Evolutionary conservation across 37 sponge, comb jelly and placozoan genomes (phyloP).

Genomic region (Amphimedon queenslandica): DNA sequence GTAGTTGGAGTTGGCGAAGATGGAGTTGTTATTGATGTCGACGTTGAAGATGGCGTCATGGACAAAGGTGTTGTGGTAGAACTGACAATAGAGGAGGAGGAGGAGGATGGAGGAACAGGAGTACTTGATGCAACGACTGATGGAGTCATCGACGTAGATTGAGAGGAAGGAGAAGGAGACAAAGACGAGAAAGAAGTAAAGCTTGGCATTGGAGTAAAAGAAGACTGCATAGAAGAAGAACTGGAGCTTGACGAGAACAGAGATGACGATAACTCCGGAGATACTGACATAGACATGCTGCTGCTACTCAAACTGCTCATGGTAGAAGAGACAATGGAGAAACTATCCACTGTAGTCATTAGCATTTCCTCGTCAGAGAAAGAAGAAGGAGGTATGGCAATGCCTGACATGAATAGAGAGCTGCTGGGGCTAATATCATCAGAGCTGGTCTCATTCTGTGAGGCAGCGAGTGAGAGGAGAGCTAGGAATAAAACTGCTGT

Average conservation of each 20-base stretch:
- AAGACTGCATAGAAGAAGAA: neutral
- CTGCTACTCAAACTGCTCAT: too few relatives aligned
- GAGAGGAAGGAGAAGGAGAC: neutral
- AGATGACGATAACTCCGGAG: too few relatives aligned
- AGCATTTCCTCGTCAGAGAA: too few relatives aligned
- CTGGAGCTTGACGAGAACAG: neutral
- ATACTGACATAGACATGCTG: too few relatives aligned
- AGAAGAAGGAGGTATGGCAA: neutral
- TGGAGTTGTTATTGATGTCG: neutral
- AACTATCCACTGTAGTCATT: too few relatives aligned
- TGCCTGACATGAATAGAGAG: neutral
- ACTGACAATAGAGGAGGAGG: neutral
- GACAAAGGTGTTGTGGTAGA: neutral
- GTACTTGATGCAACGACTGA: neutral
- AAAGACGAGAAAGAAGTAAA: neutral
- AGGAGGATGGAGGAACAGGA: neutral
- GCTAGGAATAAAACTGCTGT: too few relatives aligned
- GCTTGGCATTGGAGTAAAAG: neutral
- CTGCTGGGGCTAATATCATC: too few relatives aligned
- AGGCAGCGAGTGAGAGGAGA: too few relatives aligned
- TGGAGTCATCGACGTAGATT: neutral
- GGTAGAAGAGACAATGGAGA: too few relatives aligned
- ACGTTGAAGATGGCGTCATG: neutral
- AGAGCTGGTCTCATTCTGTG: too few relatives aligned
- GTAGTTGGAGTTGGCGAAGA: neutral